phyloP scores from a whole-genome alignment of 2,888 invertebrate species.

The Sinhomidia bicolor region DNA sequence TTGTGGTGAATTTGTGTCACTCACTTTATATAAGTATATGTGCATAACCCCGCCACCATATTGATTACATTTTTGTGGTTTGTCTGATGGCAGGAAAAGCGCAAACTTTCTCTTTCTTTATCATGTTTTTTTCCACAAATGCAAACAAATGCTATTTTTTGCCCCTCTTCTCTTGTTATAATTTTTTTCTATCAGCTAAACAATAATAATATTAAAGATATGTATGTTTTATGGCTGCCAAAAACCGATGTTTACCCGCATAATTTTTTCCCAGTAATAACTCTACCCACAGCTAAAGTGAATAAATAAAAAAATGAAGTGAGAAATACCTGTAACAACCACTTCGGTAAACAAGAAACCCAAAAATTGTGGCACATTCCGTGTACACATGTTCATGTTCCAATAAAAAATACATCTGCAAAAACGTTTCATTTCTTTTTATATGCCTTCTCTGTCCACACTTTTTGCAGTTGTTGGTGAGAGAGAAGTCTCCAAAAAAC shows the following conservation, averaged over 20 bases:
- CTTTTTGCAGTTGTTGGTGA: neutral
- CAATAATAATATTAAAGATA: constrained; percentile 43
- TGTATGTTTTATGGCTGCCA: constrained; percentile 55
- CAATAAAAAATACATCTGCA: constrained; percentile 14
- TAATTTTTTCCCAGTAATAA: constrained; percentile 22
- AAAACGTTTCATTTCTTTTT: constrained; percentile 21
- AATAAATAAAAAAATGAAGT: constrained; percentile 46
- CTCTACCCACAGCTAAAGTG: neutral
- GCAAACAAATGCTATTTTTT: constrained; percentile 44
- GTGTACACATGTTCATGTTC: constrained; percentile 45
- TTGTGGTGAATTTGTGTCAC: constrained; percentile 59
- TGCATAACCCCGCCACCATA: constrained; percentile 15
- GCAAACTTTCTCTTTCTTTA: constrained; percentile 56
- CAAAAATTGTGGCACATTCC: constrained; percentile 53
- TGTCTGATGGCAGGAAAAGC: constrained; percentile 35
- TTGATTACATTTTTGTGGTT: constrained; percentile 52
- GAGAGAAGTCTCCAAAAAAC: neutral
- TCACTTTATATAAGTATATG: constrained; percentile 23
- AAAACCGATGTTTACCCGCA: constrained; percentile 61
- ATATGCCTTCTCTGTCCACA: constrained; percentile 2
- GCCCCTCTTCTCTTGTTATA: constrained; percentile 16
- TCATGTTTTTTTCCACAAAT: constrained; percentile 40
- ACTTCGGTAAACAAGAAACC: constrained; percentile 61
- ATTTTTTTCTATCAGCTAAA: neutral
- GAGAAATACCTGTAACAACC: constrained; percentile 29